Base-by-base conservation (phyloP, 1,140 invertebrate genomes). In the Nilaparvata lugens region DNA sequence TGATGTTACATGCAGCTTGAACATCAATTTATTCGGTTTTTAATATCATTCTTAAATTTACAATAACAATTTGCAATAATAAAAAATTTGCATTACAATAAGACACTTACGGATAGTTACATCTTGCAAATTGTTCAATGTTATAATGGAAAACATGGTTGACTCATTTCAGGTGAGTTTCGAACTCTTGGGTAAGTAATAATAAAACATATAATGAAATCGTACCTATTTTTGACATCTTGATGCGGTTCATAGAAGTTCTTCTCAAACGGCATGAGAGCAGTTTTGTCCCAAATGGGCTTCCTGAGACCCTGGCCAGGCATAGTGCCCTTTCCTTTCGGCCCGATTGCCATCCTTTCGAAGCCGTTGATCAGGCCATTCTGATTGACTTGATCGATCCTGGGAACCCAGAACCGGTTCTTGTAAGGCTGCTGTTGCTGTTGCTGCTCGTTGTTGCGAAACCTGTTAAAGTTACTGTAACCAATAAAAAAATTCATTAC, bases 171-270 rank as follows among this genome's bases (percentile, higher is more conserved):
- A n/a, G n/a, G n/a, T n/a, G n/a, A n/a, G n/a, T n/a, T n/a, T n/a
- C n/a, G n/a, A n/a, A n/a, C n/a, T n/a, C n/a, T n/a, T n/a, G n/a
- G n/a, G n/a, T n/a, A n/a, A n/a, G n/a, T n/a, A n/a, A n/a, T n/a
- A n/a, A n/a, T n/a, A n/a, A n/a, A n/a, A n/a, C n/a, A n/a, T n/a
- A n/a, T n/a, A n/a, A 28, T 28, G 28, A 28, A 9, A 28, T 28
- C 28, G 25, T 66, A 80, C 64, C 88, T 80, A 45, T 78, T 81
- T 38, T 86, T 70, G 11, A 91, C 85, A 74, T 87, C 85, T 7
- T 82, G 78, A 73, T 93, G 88, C 52, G 93, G 90, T 62, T 84
- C 79, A 71, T 97, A 97, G 69, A 98, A 92, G 74, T 96, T 87
- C 76, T 97, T 97, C 62, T 87, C 80, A 71, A 97, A 95, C 16